Base-by-base conservation (phyloP, 2,888 invertebrate genomes). In the Euzophera pinguis region DNA sequence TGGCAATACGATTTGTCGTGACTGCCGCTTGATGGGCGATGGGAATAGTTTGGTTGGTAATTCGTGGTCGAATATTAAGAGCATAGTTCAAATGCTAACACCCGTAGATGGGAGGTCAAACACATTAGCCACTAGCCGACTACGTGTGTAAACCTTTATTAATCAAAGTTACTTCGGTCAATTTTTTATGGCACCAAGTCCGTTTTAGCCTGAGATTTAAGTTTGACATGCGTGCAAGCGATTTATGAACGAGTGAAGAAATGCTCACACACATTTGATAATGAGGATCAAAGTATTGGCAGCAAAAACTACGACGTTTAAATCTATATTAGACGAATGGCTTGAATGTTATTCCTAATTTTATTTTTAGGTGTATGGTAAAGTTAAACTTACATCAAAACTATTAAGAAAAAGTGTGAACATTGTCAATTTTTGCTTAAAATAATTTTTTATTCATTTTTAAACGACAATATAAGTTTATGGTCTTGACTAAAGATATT, bases 111-210 rank as follows among this genome's bases (percentile, higher is more conserved):
- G 65, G 78, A 67, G 88, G 89, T 89, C 88, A 87, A 85, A 85
- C 72, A 73, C 89, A 88, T 89, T 89, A 89, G 87, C 85, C 87
- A 86, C 87, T 84, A 87, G 84, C 81, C 85, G 80, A 70, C 64
- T 64, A 71, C 72, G 67, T 72, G 71, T 73, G 76, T 79, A 78
- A 77, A 79, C 73, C 69, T 78, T 73, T 81, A 85, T 86, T 81
- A 82, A 87, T 85, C 87, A 84, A 79, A 75, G 60, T 66, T 60
- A 35, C 51, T 43, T 43, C 35, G 43, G 60, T 66, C 67, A 62
- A 47, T 56, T 61, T 69, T 65, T 65, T 68, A 65, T 64, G 58
- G 68, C 63, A 58, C 64, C 69, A 61, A 50, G 54, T 53, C 55
- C 37, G 43, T 48, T 57, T n/a, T 52, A 32, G 58, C 50, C 47